Percentiles rank a stretch among this genome's conserved stretches.
Evolutionary conservation across 2,888 invertebrate genomes (phyloP).

Genomic region (Parapristionchus giblindavisi): DNA sequence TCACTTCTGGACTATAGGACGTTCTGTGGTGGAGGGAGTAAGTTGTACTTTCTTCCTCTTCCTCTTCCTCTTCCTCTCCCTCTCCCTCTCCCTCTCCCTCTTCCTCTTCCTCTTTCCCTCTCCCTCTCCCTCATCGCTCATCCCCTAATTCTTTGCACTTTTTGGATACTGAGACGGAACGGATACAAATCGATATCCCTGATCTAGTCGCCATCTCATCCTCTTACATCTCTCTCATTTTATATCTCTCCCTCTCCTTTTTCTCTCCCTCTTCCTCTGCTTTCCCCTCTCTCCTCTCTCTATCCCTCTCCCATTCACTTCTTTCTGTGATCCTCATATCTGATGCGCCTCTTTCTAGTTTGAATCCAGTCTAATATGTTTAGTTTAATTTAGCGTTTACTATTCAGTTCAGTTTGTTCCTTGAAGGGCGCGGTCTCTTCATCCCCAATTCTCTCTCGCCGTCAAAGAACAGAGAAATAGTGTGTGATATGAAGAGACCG

Average conservation of each 20-base stretch:
- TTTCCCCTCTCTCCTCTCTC: neutral
- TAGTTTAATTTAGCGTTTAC: too few relatives aligned
- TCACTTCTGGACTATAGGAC: neutral
- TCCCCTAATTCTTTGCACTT: neutral
- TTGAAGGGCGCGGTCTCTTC: neutral
- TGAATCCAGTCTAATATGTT: too few relatives aligned
- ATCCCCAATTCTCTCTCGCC: slow-evolving; percentile 7
- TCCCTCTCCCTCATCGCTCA: neutral
- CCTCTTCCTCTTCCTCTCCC: neutral
- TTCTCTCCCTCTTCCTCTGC: slow-evolving; percentile 7
- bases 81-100: slow-evolving; percentile 4
- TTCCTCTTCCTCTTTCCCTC: neutral
- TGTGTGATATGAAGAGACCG: too few relatives aligned
- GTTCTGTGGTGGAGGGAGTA: neutral
- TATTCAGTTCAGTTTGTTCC: too few relatives aligned
- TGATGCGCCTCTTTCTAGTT: neutral
- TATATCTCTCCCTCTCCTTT: neutral
- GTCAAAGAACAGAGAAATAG: too few relatives aligned
- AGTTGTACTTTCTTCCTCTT: neutral
- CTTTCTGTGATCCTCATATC: neutral
- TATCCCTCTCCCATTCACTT: neutral
- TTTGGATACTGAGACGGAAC: neutral
- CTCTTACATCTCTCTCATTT: neutral
- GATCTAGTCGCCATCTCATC: neutral
- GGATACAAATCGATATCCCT: neutral